These are phyloP conservation scores for Edolisoma coerulescens DNA, from an alignment of 2,113 vertebrate genomes.

Conservation along the genomic window DNA sequence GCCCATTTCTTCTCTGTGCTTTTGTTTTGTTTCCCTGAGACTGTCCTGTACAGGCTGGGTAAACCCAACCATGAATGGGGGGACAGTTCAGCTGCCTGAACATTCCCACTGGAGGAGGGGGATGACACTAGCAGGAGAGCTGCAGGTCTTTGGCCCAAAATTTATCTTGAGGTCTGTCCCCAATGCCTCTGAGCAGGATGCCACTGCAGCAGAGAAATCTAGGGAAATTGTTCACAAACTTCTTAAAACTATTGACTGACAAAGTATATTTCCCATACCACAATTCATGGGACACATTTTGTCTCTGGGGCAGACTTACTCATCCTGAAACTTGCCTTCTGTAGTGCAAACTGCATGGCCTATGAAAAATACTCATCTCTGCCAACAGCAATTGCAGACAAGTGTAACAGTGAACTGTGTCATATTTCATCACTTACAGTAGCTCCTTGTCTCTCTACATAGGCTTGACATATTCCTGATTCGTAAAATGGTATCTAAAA, in stretches of 20 bases:
- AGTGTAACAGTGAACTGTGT: background rate
- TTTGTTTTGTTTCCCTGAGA: background rate
- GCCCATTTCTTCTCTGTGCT: background rate
- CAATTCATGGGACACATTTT: background rate
- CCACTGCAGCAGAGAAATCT: background rate
- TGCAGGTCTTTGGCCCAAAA: background rate
- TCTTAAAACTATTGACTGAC: background rate
- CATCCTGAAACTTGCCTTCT: background rate
- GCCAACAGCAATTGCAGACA: background rate
- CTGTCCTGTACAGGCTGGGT: background rate
- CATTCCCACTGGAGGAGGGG: accelerated
- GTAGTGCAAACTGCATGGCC: background rate
- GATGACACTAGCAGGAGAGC: background rate
- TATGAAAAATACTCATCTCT: background rate
- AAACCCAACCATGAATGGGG: background rate
- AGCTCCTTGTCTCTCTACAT: conserved; percentile 71
- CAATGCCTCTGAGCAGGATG: background rate
- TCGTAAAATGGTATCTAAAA: conserved; percentile 80
- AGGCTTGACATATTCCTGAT: conserved; percentile 77
- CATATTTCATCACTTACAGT: conserved; percentile 71
- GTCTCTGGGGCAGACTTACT: background rate
- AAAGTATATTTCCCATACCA: background rate
- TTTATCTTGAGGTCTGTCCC: background rate
- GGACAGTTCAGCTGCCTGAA: background rate
- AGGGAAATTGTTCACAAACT: background rate